Base-by-base conservation (phyloP, 2,113 vertebrate species). In the Scatophagus argus region DNA sequence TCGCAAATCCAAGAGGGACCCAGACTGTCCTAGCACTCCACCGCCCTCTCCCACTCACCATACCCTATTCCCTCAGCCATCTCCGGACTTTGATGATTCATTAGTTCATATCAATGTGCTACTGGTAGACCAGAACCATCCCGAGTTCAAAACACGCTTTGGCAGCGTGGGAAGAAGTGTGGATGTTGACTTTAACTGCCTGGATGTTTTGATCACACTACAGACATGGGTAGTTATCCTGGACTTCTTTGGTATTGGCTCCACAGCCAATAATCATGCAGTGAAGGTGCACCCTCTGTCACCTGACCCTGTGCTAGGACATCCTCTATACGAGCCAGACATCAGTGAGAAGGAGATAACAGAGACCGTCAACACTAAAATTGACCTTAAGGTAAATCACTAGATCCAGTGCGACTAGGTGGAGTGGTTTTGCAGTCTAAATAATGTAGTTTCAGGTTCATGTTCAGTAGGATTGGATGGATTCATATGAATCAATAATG, bases 151-250 rank as follows among this genome's bases (percentile, higher is more conserved):
- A 83, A 96, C 96, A 0, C 89, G 74, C 59, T 98, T 97, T 27
- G 95, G 91, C 58, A 84, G 92, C 19, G 91, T 99, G 58, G 95
- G 96, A 60, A 95, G 97, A 54, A 97, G 94, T 3, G 91, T 99
- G 47, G 97, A 99, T 12, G 94, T 99, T 10, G 98, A 99, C 93
- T 99, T 99, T 84, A 99, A 99, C 92, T 99, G 98, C 89, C 88
- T 99, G 64, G 98, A 99, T 44, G 95, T 99, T 41, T 89, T 99
- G 84, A 97, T 99, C 88, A 98, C 98, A 0, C 92, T 99, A 64
- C 98, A 99, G 81, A 99, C 98, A 36, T 99, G 98, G 98, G 98
- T 99, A 0, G 96, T 99, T 64, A 99, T 99, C 67, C 90, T 99
- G 63, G 98, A 99, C 90, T 99, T 99, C 87, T 99, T 99, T 93